phyloP scores from a whole-genome alignment of 2,888 invertebrate species.

The Brachyptera putata region DNA sequence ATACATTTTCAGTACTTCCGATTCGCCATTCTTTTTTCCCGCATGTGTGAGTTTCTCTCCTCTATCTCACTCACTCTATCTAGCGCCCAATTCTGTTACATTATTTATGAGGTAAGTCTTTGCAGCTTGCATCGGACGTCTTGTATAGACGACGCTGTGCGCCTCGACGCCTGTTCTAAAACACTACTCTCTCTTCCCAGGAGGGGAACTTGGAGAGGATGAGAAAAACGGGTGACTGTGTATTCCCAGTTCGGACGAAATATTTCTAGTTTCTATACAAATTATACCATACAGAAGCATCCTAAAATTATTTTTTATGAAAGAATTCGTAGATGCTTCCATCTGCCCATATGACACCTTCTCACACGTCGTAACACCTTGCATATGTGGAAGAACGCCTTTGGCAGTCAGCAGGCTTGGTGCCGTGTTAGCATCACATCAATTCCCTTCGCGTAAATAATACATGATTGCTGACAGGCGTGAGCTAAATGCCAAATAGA shows the following conservation, averaged over 20 bases:
- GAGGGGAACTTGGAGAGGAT: too few relatives aligned
- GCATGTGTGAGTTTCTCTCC: conserved; percentile 11
- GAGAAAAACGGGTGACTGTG: too few relatives aligned
- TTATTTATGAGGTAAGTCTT: conserved; percentile 13
- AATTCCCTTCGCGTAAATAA: conserved; percentile 18
- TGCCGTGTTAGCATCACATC: too few relatives aligned
- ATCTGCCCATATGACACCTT: not conserved
- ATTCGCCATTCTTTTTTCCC: not conserved
- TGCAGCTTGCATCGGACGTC: not conserved
- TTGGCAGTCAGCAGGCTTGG: not conserved
- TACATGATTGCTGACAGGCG: conserved; percentile 15
- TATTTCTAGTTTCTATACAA: too few relatives aligned
- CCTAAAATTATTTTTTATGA: too few relatives aligned
- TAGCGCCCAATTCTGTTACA: conserved; percentile 9
- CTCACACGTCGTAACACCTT: not conserved
- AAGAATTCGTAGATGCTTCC: too few relatives aligned
- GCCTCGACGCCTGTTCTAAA: not conserved
- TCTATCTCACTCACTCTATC: too few relatives aligned
- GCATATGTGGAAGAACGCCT: not conserved
- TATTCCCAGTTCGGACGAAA: too few relatives aligned
- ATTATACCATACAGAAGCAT: too few relatives aligned
- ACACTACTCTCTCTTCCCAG: not conserved
- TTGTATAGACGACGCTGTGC: not conserved
- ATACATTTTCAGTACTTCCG: conserved; percentile 5
- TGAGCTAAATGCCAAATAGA: conserved; percentile 12